Evolutionary conservation across 2,113 vertebrate genomes (phyloP), one percentile per base, ranked within the genome.

Genomic region (Butorides virescens): DNA sequence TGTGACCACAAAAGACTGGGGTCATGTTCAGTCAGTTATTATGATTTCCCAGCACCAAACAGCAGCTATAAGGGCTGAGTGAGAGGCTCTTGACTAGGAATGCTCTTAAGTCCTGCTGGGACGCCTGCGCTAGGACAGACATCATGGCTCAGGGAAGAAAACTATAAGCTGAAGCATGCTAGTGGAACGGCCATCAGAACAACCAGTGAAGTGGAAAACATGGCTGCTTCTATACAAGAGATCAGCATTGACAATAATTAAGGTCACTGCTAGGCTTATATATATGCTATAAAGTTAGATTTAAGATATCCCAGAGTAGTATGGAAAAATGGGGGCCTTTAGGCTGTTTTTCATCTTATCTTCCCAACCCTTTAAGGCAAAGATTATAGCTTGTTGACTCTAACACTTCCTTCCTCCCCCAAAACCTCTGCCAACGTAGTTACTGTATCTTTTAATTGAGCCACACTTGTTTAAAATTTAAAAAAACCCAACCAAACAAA

Each of bases 171-270:
- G 65, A 58, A n/a, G 32, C 5, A 30, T 4, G 11, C 49, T 49
- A 21, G 21, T 39, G 49, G 26, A 90, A n/a, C 3, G 1, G 47
- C 26, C 47, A 49, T 30, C 52, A 46, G 36, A 46, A 47, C 47
- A 37, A 16, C 13, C 2, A 0, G 15, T 46, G 34, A 0, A n/a
- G 12, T 4, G 27, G 39, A 13, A 77, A 77, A 37, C 32, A 5
- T 0, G 1, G 32, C 22, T 76, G 37, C 49, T 88, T 49, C 68
- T 46, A 7, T 8, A 36, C 8, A 9, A 30, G 21, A 72, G 32
- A 62, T 17, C 59, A 80, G 34, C 68, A 73, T 5, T 17, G 5
- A 50, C 42, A 50, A 37, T 4, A 23, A 25, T 23, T 5, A 39
- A 14, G 11, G 27, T 49, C 52, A 39, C 61, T 65, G 34, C 1